Conservation (phyloP, 2,113 vertebrate species). For the Hemiprocne comata region DNA sequence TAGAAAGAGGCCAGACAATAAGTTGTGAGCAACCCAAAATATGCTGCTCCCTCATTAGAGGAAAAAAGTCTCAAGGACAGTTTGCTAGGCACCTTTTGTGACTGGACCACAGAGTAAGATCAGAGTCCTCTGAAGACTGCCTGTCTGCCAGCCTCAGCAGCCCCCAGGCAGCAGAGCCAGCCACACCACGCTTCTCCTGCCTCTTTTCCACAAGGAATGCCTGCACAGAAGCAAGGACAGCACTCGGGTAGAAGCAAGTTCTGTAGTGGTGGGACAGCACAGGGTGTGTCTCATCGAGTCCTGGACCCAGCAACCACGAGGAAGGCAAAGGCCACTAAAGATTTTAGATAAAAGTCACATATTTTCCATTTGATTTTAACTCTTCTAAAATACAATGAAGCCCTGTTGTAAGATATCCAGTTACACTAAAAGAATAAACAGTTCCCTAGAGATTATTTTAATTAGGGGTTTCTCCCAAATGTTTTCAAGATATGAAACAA, state of each 20-base stretch:
- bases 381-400: neutral
- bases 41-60: neutral
- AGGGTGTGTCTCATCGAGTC: accelerated
- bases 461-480: neutral
- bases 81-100: neutral
- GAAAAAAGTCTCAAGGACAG: neutral
- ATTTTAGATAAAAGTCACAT: neutral
- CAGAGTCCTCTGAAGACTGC: accelerated
- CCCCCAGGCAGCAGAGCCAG: neutral
- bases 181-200: neutral
- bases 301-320: neutral
- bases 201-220: neutral
- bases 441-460: neutral
- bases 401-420: neutral
- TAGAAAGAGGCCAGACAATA: neutral
- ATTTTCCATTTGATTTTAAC: neutral
- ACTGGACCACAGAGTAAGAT: too few species aligned
- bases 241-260: neutral
- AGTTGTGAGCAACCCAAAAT: neutral
- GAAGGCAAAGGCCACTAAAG: neutral
- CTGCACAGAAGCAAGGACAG: neutral
- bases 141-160: neutral
- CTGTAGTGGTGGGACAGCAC: neutral
- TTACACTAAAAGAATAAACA: neutral
- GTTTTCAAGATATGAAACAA: neutral